Base-by-base conservation (phyloP, 2,797 vertebrate species). In the Huso huso region DNA sequence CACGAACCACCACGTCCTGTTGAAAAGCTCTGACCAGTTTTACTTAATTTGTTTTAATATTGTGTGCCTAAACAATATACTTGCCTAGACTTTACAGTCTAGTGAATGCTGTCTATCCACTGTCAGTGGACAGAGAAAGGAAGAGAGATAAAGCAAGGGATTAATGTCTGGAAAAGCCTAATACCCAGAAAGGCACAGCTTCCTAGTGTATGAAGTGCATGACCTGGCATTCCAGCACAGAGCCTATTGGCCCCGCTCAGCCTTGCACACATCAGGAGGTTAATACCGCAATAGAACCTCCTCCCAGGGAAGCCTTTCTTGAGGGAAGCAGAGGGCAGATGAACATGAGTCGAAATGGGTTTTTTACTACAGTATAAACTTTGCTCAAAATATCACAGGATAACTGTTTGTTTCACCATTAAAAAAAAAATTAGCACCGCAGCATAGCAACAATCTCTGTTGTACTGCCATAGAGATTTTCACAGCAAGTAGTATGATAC, bases 141-240 rank as follows among this genome's bases (percentile, higher is more conserved):
- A 18, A 49, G 61, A 62, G 61, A 49, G 18, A 49, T n/a, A 62
- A 18, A 49, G 18, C 7, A 51, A 63, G 61, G 67, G 60, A 65
- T 66, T 61, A 62, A 62, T 69, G 57, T 15, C 67, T 61, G 60
- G 60, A 49, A 67, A 62, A 60, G 13, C 51, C 49, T 67, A 59
- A 62, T 61, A 67, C 66, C 59, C 64, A 12, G 55, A 52, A 66
- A 57, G 51, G 64, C 15, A 49, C 71, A 69, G 70, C 60, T 67
- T 62, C 61, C 12, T 51, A 65, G 68, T 62, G 66, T 64, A 48
- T 11, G 62, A 69, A 66, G 63, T 13, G 66, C 69, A 71, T 74
- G 76, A 74, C 77, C 73, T 60, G 48, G 63, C 72, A 75, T 79
- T 76, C 76, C 75, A 69, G 61, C 51, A 15, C 49, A 59, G 67